Evolutionary conservation across 2,113 vertebrate species (phyloP), one percentile per base, ranked within the genome.

Genomic region (Smithornis capensis): DNA sequence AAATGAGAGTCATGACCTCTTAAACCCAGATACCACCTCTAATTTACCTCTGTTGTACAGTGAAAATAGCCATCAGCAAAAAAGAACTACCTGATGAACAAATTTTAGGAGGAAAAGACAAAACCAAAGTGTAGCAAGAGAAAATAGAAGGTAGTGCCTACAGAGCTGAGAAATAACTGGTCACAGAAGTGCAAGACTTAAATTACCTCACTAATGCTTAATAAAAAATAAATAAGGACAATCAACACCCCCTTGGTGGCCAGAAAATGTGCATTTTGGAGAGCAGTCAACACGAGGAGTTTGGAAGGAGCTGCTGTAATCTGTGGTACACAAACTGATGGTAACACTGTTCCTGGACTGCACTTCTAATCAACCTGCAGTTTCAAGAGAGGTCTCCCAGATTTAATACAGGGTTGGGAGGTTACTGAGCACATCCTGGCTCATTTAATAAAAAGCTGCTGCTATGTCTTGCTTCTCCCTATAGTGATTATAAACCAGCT

Each of bases 121-220:
- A 87, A 87, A 85, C 1, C n/a, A 29, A 38, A 91, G 23, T 50
- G 18, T 19, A 53, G 6, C 57, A 71, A 50, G 45, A 63, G 9
- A 47, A 24, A 63, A 86, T 4, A 89, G 3, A 28, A 78, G 5
- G 18, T 13, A 25, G 2, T 3, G 40, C 0, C 0, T 40, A 27
- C 21, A 67, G 40, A 64, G 24, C n/a, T 24, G n/a, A 69, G 63
- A 86, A 75, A 60, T 64, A 69, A n/a, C 19, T 37, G 8, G 45
- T 49, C 40, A 40, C 45, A 73, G 24, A 75, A 79, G n/a, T 10
- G 6, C 37, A 73, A 60, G 49, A 42, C 16, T 65, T 55, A 71
- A 82, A 65, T 69, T 9, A 6, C 25, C 49, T 69, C 55, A 76
- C 45, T 86, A 35, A 44, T 35, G 15, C 21, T 52, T 60, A 71